Base-by-base conservation (phyloP, 2,797 vertebrate genomes). In the Chelon labrosus region DNA sequence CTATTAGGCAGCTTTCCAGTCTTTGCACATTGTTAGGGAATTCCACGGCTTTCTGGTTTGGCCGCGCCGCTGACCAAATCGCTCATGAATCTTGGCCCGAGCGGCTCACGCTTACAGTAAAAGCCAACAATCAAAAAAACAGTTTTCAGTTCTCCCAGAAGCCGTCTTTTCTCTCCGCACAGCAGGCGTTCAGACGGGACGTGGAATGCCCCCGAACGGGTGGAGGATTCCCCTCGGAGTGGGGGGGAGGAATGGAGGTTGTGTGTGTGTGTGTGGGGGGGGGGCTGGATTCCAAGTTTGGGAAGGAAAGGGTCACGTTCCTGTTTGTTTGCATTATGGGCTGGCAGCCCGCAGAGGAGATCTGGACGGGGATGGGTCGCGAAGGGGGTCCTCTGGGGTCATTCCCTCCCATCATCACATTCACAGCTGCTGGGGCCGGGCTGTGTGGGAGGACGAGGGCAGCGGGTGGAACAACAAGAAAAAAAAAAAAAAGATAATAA, bases 301-400 rank as follows among this genome's bases (percentile, higher is more conserved):
- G 86, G 82, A 89, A 88, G 86, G 77, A 88, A 85, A 65, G 75
- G 85, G 82, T 89, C 75, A 80, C 70, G 81, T 89, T 91, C 81
- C 81, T 90, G 81, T 89, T 88, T 85, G 82, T 79, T 80, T 51
- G 60, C 66, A 67, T 87, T 88, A 83, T 79, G 79, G 63, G 41
- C 83, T 70, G 81, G 85, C 79, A 86, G 83, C n/a, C 56, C 50
- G 12, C 7, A 37, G 27, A 4, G 27, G 54, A 54, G 73, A 68
- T 73, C 31, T 63, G 66, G 60, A 49, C 12, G 62, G 79, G 56
- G 75, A 65, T 7, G 75, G 80, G 77, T 60, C 53, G 8, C 51
- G 8, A 14, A 52, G 10, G 3, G 71, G 81, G 81, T 89, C 77
- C 87, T 82, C 66, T 71, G 88, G 89, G 90, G 89, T 92, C 88